Conservation (phyloP, 2,113 vertebrate genomes). For the Periophthalmus modestus region DNA sequence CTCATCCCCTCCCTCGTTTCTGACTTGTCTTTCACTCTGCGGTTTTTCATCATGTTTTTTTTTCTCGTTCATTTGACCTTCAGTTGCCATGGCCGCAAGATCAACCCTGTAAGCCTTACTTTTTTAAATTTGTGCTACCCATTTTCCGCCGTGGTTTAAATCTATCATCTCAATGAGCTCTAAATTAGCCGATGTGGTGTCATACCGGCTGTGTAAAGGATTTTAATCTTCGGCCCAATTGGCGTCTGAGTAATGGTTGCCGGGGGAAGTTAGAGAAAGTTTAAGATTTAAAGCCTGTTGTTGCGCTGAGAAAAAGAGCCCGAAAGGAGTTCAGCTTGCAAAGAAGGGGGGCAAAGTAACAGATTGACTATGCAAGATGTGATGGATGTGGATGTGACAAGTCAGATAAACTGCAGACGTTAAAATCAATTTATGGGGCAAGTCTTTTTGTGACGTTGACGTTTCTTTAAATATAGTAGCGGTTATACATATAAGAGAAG, state of each 20-base stretch:
- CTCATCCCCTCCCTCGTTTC: constrained; percentile 24
- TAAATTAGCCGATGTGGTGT: background rate
- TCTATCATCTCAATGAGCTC: background rate
- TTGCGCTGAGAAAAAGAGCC: background rate
- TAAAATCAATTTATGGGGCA: no score
- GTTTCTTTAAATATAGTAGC: no score
- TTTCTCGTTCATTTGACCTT: constrained; percentile 27
- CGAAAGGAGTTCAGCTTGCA: background rate
- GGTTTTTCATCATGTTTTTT: constrained; percentile 38
- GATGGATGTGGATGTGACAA: constrained; percentile 1
- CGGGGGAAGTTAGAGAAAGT: constrained; percentile 4
- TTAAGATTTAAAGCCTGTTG: background rate
- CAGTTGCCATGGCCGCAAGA: background rate
- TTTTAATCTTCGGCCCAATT: constrained; percentile 4
- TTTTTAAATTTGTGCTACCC: background rate
- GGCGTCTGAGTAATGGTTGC: constrained; percentile 1
- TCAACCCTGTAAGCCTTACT: background rate
- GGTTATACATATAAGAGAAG: no score
- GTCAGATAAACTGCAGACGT: background rate
- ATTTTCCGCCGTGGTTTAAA: background rate
- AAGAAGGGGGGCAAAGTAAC: background rate
- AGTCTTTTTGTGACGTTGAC: no score
- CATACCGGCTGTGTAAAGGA: background rate
- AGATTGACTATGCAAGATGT: background rate
- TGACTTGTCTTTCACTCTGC: constrained; percentile 38